Conservation (phyloP, 2,113 vertebrate species). For the Limnothrissa miodon region DNA sequence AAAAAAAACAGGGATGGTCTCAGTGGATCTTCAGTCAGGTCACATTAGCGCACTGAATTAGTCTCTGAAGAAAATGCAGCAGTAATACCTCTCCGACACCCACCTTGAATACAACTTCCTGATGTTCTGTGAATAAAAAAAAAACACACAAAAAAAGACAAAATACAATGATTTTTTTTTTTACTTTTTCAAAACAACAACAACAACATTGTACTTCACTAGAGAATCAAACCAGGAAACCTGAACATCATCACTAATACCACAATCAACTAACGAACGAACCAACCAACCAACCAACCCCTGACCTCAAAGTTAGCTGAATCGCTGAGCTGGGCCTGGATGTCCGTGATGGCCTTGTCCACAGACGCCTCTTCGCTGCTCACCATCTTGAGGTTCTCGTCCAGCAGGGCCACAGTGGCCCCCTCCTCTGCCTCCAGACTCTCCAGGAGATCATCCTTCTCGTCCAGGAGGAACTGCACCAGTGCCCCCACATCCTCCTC, state of each 20-base stretch:
- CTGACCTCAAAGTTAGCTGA: slow-evolving; percentile 68
- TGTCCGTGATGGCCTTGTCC: slow-evolving; percentile 62
- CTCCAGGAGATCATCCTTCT: slow-evolving; percentile 71
- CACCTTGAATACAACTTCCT: slow-evolving; percentile 64
- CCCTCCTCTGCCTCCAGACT: slow-evolving; percentile 68
- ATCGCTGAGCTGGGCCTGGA: slow-evolving; percentile 62
- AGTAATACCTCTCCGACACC: slow-evolving; percentile 30
- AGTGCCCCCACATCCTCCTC: slow-evolving; percentile 70
- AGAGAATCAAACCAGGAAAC: not conserved
- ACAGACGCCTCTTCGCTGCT: slow-evolving; percentile 53
- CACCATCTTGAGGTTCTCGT: slow-evolving; percentile 66
- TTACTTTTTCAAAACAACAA: not conserved
- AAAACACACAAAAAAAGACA: not conserved
- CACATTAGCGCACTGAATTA: not conserved
- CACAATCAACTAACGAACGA: too few relatives aligned
- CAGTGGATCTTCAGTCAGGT: slow-evolving; percentile 22
- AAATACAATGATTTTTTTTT: not conserved
- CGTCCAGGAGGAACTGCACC: slow-evolving; percentile 74
- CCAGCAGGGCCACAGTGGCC: slow-evolving; percentile 58
- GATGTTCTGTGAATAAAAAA: slow-evolving; percentile 69
- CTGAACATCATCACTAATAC: not conserved
- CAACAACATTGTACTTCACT: too few relatives aligned
- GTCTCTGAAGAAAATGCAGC: not conserved
- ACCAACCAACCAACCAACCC: not conserved
- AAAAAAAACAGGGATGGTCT: slow-evolving; percentile 6